Percentiles rank a stretch among this genome's conserved stretches.
Evolutionary conservation across 2,797 vertebrate genomes (phyloP).

Genomic region (Sphenodon punctatus): DNA sequence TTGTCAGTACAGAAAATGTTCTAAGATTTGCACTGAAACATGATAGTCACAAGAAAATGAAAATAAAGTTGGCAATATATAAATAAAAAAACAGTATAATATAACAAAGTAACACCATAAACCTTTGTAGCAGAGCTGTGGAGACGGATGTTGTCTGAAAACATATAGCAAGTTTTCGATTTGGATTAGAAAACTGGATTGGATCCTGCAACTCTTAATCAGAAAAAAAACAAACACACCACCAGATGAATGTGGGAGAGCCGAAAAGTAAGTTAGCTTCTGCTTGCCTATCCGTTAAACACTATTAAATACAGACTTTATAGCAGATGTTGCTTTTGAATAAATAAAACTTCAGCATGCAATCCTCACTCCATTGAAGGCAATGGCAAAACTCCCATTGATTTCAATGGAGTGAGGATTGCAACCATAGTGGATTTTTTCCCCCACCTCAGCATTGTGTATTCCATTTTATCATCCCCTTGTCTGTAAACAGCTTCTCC

Average conservation of each 20-base stretch:
- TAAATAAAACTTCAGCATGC: background rate
- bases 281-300: constrained; percentile 16
- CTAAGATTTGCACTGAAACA: constrained; percentile 44
- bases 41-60: background rate
- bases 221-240: background rate
- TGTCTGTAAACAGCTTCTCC: background rate
- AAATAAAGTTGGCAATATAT: too few relatives aligned
- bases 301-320: constrained; percentile 20
- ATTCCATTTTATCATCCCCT: background rate
- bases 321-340: constrained; percentile 22
- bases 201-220: background rate
- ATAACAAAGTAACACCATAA: constrained; percentile 55
- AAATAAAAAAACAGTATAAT: constrained; percentile 5
- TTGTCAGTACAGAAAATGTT: constrained; percentile 50
- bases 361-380: background rate
- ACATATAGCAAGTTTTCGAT: constrained; percentile 4
- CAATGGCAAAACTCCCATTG: background rate
- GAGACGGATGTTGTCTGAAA: constrained; percentile 52
- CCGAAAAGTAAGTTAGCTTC: constrained; percentile 19
- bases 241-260: background rate
- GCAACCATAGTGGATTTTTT: background rate
- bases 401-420: background rate
- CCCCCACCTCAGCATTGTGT: constrained; percentile 6
- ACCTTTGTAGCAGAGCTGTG: constrained; percentile 39
- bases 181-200: constrained; percentile 10